These are phyloP conservation scores for Parelbella ahira DNA, from an alignment of 2,888 invertebrate species.

Conservation along the genomic window DNA sequence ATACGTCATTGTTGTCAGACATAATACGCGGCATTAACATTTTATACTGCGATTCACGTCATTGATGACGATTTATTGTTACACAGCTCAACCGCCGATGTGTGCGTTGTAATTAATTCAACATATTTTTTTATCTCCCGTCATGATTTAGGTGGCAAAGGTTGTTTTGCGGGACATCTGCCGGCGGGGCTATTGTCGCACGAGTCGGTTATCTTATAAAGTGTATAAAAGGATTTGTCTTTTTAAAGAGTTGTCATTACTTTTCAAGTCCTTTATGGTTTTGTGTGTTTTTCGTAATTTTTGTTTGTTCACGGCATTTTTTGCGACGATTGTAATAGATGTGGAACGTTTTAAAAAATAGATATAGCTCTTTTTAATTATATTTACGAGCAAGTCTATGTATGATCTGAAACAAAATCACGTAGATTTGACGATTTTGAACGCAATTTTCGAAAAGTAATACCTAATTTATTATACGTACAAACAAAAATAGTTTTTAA, in stretches of 20 bases:
- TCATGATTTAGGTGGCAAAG: conserved; percentile 69
- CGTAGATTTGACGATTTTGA: too few relatives aligned
- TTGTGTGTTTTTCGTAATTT: conserved; percentile 63
- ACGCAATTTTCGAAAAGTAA: too few relatives aligned
- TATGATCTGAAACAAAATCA: too few relatives aligned
- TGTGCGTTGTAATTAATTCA: conserved; percentile 40
- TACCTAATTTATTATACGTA: too few relatives aligned
- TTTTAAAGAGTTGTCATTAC: conserved; percentile 72
- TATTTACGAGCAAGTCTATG: too few relatives aligned
- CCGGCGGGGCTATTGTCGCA: conserved; percentile 60
- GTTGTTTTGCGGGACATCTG: conserved; percentile 79
- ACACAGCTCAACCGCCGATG: conserved; percentile 43
- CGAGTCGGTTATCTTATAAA: conserved; percentile 66
- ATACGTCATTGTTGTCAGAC: conserved; percentile 71
- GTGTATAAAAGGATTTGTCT: conserved; percentile 74
- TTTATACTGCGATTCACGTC: conserved; percentile 73
- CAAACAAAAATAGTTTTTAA: too few relatives aligned
- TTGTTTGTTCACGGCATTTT: too few relatives aligned
- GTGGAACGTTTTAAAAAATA: too few relatives aligned
- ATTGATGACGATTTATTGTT: conserved; percentile 78
- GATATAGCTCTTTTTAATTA: too few relatives aligned
- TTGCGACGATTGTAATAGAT: too few relatives aligned
- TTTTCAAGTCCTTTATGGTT: conserved; percentile 61
- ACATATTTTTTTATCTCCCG: conserved; percentile 51
- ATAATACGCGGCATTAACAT: conserved; percentile 77